Base-by-base conservation (phyloP, 2,113 vertebrate genomes). In the Leiothrix lutea region DNA sequence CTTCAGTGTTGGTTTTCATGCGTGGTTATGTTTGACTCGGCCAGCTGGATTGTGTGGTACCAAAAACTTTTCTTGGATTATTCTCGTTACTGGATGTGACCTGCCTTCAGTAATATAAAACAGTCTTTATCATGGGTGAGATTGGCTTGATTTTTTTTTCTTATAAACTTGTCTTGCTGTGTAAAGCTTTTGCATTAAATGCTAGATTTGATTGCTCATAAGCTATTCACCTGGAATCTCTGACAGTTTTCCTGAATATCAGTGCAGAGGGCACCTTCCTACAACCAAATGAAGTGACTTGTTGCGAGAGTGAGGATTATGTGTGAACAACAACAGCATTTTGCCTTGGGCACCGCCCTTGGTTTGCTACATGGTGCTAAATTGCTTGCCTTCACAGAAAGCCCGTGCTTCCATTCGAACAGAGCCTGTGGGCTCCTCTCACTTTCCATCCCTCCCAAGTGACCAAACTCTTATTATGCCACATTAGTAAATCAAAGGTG, bases 131-230 rank as follows among this genome's bases (percentile, higher is more conserved):
- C 84, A 65, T 92, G 75, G 80, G 79, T 92, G 87, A 90, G 60
- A 88, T 64, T 88, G 56, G 81, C 90, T 93, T 64, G 90, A 58
- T 86, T 61, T 56, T 53, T 54, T 81, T 42, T 2, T 11, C 57
- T 51, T 86, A 92, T 65, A 54, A 79, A 88, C 62, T 88, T 91
- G 84, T 95, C 74, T 86, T 88, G 75, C 90, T 81, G 42, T 84
- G 88, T 94, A 74, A 95, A 90, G 74, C 88, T 96, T 95, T 90
- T 90, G 80, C 80, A 93, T 95, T 96, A 90, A 95, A 86, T 92
- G 92, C 86, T 86, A 75, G 75, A 62, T 86, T 80, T 88, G 74
- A 78, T 92, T 92, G 90, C 60, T 93, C 2, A 5, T 80, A 60
- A 93, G 57, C 48, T 88, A 26, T 62, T 93, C 82, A 86, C n/a